A percentile compares a stretch with the other conserved stretches of the same genome.
phyloP scores from a whole-genome alignment of 2,113 vertebrate genomes.

The Oryzias celebensis region DNA sequence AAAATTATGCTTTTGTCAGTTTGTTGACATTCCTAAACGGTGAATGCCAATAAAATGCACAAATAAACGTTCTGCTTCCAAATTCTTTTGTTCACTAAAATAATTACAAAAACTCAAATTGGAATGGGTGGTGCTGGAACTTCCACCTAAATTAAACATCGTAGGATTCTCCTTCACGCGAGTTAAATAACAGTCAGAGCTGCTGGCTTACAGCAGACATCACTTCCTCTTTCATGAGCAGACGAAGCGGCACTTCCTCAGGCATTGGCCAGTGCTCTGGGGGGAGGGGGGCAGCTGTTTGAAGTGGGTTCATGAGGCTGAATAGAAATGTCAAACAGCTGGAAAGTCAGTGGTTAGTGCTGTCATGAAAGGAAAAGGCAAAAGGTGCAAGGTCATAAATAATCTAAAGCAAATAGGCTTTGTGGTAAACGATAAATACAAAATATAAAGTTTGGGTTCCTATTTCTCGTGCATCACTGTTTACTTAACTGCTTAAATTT shows the following conservation, averaged over 20 bases:
- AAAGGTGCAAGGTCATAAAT: too few relatives aligned
- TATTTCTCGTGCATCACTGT: too few relatives aligned
- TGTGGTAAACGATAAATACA: too few relatives aligned
- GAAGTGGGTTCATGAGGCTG: neutral
- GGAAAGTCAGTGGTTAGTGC: neutral
- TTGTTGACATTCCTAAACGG: too few relatives aligned
- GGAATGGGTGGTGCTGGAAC: constrained; percentile 34
- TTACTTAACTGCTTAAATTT: too few relatives aligned
- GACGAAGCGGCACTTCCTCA: constrained; percentile 39
- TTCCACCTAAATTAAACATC: constrained; percentile 38
- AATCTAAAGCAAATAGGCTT: too few relatives aligned
- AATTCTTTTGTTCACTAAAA: too few relatives aligned
- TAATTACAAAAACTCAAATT: neutral
- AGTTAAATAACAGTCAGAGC: constrained; percentile 19
- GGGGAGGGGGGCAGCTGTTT: neutral
- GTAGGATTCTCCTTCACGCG: constrained; percentile 23
- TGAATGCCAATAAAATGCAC: too few relatives aligned
- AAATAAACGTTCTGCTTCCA: too few relatives aligned
- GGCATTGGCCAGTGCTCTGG: neutral
- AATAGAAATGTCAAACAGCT: neutral
- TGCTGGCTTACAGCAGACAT: constrained; percentile 1
- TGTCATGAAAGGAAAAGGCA: too few relatives aligned
- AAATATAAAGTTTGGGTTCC: too few relatives aligned
- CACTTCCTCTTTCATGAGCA: constrained; percentile 54
- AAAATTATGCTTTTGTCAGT: too few relatives aligned